These are phyloP conservation scores for Melolontha melolontha DNA, from an alignment of 2,888 invertebrate species.

Conservation along the genomic window DNA sequence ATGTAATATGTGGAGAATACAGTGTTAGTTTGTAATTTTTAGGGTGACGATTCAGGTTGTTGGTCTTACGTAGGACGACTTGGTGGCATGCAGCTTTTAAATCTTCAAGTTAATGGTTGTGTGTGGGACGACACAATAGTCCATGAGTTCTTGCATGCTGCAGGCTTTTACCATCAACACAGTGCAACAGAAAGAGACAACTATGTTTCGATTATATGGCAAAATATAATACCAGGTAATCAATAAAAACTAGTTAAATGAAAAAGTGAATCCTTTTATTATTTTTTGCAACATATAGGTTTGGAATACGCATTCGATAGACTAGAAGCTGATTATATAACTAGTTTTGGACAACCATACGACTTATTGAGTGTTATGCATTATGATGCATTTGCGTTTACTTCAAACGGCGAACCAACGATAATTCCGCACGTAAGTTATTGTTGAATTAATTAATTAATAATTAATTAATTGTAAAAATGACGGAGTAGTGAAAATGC, in stretches of 20 bases:
- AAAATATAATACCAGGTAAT: constrained; percentile 71
- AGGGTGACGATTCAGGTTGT: constrained; percentile 35
- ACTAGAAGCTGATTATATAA: constrained; percentile 72
- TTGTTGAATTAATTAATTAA: neutral
- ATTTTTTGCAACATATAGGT: constrained; percentile 62
- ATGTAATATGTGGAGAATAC: too few relatives aligned
- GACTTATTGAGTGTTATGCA: constrained; percentile 83
- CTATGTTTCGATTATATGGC: constrained; percentile 79
- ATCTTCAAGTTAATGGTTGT: constrained; percentile 36
- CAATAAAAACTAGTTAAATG: constrained; percentile 55
- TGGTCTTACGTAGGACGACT: constrained; percentile 40
- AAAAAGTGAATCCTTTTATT: neutral
- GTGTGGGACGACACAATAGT: constrained; percentile 33
- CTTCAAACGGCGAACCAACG: constrained; percentile 75
- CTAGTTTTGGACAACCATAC: constrained; percentile 75
- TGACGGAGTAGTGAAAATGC: too few relatives aligned
- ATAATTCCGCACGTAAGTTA: constrained; percentile 61
- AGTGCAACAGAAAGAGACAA: constrained; percentile 82
- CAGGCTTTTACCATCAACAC: constrained; percentile 89
- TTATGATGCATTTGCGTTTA: constrained; percentile 76
- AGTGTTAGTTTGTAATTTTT: neutral
- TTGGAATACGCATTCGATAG: constrained; percentile 68
- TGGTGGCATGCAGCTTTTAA: constrained; percentile 32
- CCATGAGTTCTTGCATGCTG: constrained; percentile 68
- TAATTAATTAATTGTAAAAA: too few relatives aligned